These are phyloP conservation scores for Apamea monoglypha DNA, from an alignment of 2,888 invertebrate species.

Conservation along the genomic window DNA sequence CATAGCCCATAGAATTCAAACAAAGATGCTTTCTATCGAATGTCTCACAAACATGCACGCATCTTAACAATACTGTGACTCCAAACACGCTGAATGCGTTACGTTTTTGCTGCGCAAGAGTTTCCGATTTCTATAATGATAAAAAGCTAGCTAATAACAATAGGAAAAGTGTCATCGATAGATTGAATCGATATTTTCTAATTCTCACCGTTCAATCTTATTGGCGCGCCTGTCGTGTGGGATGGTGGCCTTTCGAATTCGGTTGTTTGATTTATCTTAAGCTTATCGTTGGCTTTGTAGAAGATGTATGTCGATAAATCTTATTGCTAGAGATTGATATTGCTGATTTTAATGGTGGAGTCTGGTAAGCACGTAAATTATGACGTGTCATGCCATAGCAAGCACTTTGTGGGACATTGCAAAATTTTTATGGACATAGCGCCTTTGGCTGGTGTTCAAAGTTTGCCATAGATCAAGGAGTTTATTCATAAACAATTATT, in stretches of 20 bases:
- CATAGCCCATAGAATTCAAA: conserved; percentile 32
- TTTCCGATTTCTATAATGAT: conserved; percentile 62
- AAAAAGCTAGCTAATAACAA: conserved; percentile 60
- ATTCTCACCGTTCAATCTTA: conserved; percentile 57
- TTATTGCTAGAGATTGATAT: background rate
- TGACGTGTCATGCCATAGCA: background rate
- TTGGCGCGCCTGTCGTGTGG: background rate
- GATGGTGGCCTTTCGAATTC: conserved; percentile 22
- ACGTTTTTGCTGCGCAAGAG: conserved; percentile 49
- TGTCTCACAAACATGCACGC: conserved; percentile 33
- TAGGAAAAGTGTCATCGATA: conserved; percentile 64
- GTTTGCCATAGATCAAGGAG: no score
- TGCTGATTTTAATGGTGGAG: background rate
- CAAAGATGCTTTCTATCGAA: conserved; percentile 51
- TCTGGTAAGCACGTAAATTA: background rate
- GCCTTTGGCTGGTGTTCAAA: background rate
- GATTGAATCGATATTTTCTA: conserved; percentile 58
- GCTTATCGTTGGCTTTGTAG: background rate
- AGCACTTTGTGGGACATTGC: background rate
- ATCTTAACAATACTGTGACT: conserved; percentile 51
- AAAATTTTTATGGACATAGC: background rate
- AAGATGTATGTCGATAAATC: background rate
- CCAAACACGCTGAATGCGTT: conserved; percentile 20
- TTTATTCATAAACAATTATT: no score
- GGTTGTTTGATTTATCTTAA: conserved; percentile 11